These are phyloP conservation scores for Micrasema minimum DNA, from an alignment of 1,140 invertebrate genomes.

Conservation along the genomic window DNA sequence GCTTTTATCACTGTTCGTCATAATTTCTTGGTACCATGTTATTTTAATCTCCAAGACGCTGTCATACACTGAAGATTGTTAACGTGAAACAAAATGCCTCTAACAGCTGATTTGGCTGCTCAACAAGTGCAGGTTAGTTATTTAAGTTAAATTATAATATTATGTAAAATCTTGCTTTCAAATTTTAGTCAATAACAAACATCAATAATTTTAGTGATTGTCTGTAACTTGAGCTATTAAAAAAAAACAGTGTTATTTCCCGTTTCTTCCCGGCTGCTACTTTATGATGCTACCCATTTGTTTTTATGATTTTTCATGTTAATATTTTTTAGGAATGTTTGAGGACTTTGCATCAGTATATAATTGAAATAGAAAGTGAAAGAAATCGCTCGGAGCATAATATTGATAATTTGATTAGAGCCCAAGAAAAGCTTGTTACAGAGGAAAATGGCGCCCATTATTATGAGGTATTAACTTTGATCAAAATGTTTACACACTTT, in stretches of 20 bases:
- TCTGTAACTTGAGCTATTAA: no score
- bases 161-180: no score
- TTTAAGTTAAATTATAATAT: no score
- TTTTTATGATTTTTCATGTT: no score
- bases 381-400: constrained; percentile 81
- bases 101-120: constrained; percentile 80
- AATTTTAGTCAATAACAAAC: no score
- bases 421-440: constrained; percentile 78
- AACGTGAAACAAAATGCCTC: constrained; percentile 69
- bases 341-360: constrained; percentile 78
- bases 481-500: no score
- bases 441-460: constrained; percentile 75
- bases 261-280: no score
- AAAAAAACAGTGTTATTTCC: no score
- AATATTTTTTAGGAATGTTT: constrained; percentile 75
- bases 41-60: constrained; percentile 36
- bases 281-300: no score
- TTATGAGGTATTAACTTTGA: constrained; percentile 62
- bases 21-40: constrained; percentile 49
- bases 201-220: no score
- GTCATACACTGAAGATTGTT: constrained; percentile 39
- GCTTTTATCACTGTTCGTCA: constrained; percentile 42
- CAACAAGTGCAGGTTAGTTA: constrained; percentile 75
- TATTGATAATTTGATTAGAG: constrained; percentile 80
- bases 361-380: constrained; percentile 85